Conservation (phyloP, 2,113 vertebrate genomes). For the Gorsachius goisagi region DNA sequence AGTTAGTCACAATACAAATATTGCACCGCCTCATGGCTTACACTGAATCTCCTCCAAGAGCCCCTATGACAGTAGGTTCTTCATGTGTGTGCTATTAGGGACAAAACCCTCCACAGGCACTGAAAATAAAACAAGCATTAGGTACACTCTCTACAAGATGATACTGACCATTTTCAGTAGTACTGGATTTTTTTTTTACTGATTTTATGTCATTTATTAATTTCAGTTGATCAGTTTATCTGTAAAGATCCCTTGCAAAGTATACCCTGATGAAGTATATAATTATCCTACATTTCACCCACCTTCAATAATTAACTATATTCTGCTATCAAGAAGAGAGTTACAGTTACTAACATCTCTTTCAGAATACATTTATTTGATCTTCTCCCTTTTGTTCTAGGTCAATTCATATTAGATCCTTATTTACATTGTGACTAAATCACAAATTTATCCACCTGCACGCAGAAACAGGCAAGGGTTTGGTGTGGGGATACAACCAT, state of each 20-base stretch:
- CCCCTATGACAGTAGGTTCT: neutral
- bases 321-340: neutral
- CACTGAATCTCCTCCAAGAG: neutral
- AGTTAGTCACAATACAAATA: neutral
- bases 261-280: neutral
- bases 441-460: neutral
- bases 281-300: neutral
- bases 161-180: neutral
- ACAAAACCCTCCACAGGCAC: neutral
- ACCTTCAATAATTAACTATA: neutral
- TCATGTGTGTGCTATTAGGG: neutral
- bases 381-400: neutral
- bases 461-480: neutral
- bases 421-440: neutral
- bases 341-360: neutral
- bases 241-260: neutral
- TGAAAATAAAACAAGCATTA: neutral
- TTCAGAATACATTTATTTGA: neutral
- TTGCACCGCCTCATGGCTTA: neutral
- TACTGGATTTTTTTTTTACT: neutral
- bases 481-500: neutral
- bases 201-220: neutral
- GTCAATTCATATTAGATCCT: neutral
- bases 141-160: neutral
- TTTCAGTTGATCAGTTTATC: neutral